Percentiles rank a stretch among this genome's conserved stretches.
phyloP scores from a whole-genome alignment of 1,140 invertebrate genomes.

The Drosophila bocqueti region DNA sequence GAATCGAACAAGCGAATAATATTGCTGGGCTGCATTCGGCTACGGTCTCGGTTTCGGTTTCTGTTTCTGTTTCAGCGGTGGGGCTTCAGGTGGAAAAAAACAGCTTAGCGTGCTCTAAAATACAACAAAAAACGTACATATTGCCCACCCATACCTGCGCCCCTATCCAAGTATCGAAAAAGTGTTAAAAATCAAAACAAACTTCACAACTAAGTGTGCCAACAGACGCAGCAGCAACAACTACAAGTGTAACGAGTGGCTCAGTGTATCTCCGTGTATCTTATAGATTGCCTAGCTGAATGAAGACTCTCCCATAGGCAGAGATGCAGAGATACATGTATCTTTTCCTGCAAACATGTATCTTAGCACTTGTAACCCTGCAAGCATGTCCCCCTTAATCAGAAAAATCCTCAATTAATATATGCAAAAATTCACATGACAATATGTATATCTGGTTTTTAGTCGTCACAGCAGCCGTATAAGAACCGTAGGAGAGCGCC shows the following conservation, averaged over 20 bases:
- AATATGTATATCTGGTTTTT: conserved; percentile 58
- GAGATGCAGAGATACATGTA: conserved; percentile 24
- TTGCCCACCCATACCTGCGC: conserved; percentile 24
- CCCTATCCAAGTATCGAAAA: conserved; percentile 44
- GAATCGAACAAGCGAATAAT: conserved; percentile 36
- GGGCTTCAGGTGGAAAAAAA: conserved; percentile 73
- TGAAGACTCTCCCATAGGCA: neutral
- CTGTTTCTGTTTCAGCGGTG: conserved; percentile 12
- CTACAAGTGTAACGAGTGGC: conserved; percentile 53
- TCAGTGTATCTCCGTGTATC: conserved; percentile 1
- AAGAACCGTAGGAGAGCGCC: conserved; percentile 24
- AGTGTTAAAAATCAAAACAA: conserved; percentile 83
- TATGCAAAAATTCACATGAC: conserved; percentile 60
- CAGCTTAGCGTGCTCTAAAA: conserved; percentile 66
- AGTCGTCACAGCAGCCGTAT: conserved; percentile 40
- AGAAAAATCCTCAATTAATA: conserved; percentile 50
- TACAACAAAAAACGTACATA: conserved; percentile 41
- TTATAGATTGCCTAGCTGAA: neutral
- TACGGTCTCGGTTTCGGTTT: conserved; percentile 2
- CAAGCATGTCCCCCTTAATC: neutral
- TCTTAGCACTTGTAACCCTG: neutral
- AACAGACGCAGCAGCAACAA: conserved; percentile 44
- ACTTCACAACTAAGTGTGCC: conserved; percentile 83
- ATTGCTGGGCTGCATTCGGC: conserved; percentile 49
- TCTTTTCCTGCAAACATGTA: neutral